Evolutionary conservation across 2,797 vertebrate genomes (phyloP).

Genomic region (Alauda arvensis): DNA sequence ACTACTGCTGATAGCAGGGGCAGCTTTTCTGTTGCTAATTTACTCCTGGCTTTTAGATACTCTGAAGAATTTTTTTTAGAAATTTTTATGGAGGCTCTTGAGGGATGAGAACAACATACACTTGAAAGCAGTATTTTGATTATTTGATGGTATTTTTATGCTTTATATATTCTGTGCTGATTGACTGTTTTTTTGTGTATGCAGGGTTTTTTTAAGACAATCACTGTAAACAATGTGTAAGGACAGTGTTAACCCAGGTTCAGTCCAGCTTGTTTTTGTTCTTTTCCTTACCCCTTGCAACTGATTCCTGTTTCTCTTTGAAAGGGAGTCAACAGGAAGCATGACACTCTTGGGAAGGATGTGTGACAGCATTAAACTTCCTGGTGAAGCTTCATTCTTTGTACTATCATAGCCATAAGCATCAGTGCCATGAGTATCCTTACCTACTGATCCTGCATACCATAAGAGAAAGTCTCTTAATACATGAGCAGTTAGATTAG

Average conservation of each 20-base stretch:
- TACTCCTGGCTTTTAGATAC: neutral
- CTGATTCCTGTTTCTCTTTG: neutral
- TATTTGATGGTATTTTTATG: neutral
- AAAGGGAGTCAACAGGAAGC: constrained; percentile 51
- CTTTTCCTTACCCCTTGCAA: neutral
- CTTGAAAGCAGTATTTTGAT: neutral
- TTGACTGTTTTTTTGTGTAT: neutral
- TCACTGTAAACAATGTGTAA: neutral
- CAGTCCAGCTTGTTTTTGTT: neutral
- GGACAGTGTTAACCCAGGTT: neutral
- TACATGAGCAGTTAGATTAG: neutral
- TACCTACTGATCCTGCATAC: neutral
- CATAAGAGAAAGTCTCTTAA: neutral
- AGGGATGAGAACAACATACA: neutral
- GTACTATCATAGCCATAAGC: neutral
- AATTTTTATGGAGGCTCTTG: neutral
- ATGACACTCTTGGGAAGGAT: constrained; percentile 29
- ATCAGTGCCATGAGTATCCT: neutral
- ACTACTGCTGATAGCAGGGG: neutral
- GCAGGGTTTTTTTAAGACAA: neutral
- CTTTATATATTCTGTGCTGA: neutral
- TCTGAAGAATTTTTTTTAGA: neutral
- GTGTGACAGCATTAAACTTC: constrained; percentile 26
- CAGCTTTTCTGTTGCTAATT: neutral
- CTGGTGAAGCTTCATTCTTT: constrained; percentile 32